Conservation (phyloP, 2,797 vertebrate genomes). For the Neostethus bicornis region DNA sequence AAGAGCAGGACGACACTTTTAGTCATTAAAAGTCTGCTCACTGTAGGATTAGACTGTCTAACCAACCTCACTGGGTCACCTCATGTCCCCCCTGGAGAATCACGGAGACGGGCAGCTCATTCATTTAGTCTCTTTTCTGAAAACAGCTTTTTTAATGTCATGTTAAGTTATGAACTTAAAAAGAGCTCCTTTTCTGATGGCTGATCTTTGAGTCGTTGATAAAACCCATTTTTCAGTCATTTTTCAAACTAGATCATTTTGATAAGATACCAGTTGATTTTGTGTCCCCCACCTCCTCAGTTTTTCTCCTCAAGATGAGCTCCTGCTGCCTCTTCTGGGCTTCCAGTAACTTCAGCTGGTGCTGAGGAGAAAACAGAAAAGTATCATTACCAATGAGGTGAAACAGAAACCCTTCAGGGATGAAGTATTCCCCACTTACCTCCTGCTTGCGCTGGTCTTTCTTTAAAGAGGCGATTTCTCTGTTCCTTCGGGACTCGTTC, state of each 20-base stretch:
- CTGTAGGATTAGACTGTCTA: no score
- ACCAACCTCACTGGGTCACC: no score
- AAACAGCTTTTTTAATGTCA: no score
- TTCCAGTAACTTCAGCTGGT: constrained; percentile 93
- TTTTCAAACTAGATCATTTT: no score
- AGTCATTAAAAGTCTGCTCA: neutral
- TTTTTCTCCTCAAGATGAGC: constrained; percentile 92
- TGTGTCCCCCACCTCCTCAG: constrained; percentile 88
- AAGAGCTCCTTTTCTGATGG: neutral
- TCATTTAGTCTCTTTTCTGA: neutral
- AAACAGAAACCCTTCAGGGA: neutral
- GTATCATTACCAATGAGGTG: neutral
- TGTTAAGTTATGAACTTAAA: no score
- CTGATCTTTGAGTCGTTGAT: no score
- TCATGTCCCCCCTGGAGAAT: no score
- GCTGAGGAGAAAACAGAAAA: constrained; percentile 72
- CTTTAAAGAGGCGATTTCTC: constrained; percentile 94
- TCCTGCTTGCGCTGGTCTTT: constrained; percentile 96
- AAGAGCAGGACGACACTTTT: neutral
- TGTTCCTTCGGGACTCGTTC: constrained; percentile 90
- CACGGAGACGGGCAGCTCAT: neutral
- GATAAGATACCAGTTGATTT: neutral
- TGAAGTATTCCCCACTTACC: constrained; percentile 64
- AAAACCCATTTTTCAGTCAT: no score
- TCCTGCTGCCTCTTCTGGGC: constrained; percentile 97